Evolutionary conservation across 2,113 vertebrate species (phyloP), one percentile per base, ranked within the genome.

Genomic region (Edolisoma coerulescens): DNA sequence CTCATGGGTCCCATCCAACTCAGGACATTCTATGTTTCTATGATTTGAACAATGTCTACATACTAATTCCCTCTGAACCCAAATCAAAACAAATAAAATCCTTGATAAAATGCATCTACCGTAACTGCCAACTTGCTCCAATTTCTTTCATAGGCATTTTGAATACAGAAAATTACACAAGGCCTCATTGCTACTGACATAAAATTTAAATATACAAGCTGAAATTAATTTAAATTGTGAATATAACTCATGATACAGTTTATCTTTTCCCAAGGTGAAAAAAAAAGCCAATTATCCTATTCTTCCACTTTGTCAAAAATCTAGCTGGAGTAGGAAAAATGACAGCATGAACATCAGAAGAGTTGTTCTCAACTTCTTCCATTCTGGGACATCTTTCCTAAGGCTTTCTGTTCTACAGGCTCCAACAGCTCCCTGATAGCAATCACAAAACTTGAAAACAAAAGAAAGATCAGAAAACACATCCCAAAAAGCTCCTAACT

Each of bases 131-230:
- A 64, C 50, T 73, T 73, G 75, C 49, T 96, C 83, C 61, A 65
- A 90, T 95, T 97, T 96, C 63, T 91, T 93, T 96, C 77, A 95
- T 78, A 95, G 86, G 86, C 77, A 94, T 95, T 97, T 94, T 96
- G 78, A 93, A 94, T 65, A 69, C 59, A 96, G 86, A 96, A 91
- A 95, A 95, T 96, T 93, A 95, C 84, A 97, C 77, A 59, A 45
- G 37, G 90, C 82, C 78, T 96, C 95, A 96, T 65, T 76, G 54
- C 74, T 82, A 87, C 78, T 76, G 73, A 97, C 94, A 95, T 89
- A 81, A 87, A 96, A 95, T 65, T 89, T 85, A 59, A 97, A 88
- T 84, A 92, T 63, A 90, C 73, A 96, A 93, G 22, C 63, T 87
- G 69, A 94, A 92, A 84, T 81, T 1, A 76, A 87, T 97, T 95